Conservation (phyloP, 2,113 vertebrate species). For the Chionomys nivalis region DNA sequence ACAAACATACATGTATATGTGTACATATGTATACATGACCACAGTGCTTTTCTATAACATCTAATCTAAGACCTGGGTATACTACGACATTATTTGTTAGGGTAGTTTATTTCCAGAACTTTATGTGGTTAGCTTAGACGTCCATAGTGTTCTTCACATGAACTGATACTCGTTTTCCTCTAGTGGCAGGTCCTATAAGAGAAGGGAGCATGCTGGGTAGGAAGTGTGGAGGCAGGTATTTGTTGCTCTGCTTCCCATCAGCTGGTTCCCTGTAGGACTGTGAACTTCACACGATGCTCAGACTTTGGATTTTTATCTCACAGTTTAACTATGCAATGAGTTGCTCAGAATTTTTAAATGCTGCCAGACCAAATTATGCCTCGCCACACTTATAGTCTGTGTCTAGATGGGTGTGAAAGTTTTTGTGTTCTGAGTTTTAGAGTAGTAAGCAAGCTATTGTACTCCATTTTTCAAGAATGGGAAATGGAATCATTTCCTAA, state of each 20-base stretch:
- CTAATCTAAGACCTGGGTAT: neutral
- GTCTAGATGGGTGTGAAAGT: neutral
- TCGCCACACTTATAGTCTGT: neutral
- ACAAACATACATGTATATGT: neutral
- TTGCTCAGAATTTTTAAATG: neutral
- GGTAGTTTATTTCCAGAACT: neutral
- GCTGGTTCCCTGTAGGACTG: no score
- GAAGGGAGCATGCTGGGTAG: neutral
- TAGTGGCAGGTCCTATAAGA: neutral
- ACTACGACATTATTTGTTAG: neutral
- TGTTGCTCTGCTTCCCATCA: fast-evolving
- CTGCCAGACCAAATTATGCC: neutral
- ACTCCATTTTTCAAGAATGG: neutral
- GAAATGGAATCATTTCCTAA: neutral
- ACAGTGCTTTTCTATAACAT: neutral
- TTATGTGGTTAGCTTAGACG: neutral
- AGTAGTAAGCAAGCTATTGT: neutral
- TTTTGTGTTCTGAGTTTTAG: neutral
- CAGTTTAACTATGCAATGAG: neutral
- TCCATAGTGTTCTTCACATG: neutral
- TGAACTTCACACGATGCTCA: neutral
- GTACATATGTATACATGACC: neutral
- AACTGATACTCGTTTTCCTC: neutral
- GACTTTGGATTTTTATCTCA: neutral
- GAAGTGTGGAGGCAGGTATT: no score